Evolutionary conservation across 64 coral and sea anemone species (phyloP).

Genomic region (Actinia equina): DNA sequence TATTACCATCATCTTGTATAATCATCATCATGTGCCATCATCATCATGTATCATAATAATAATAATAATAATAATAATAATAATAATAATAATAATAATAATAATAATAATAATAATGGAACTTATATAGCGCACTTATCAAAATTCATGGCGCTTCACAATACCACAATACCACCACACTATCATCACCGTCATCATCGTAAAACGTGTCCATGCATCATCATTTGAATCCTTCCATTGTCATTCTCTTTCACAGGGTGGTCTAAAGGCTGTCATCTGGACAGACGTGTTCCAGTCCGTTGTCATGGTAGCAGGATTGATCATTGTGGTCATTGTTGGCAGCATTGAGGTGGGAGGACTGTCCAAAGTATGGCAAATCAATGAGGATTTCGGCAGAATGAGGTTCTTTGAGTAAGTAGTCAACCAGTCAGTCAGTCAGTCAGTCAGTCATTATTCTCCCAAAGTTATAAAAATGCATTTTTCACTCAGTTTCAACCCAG

Average conservation of each 20-base stretch:
- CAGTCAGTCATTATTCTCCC: background rate
- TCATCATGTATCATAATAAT: background rate
- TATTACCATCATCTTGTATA: background rate
- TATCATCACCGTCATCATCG: background rate
- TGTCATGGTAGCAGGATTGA: conserved; percentile 59
- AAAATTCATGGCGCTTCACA: no score
- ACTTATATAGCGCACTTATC: no score
- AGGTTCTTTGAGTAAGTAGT: conserved; percentile 68
- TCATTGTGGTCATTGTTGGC: conserved; percentile 66
- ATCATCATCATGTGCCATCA: background rate
- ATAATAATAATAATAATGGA: no score
- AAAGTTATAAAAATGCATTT: background rate
- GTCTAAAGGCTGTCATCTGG: conserved; percentile 79
- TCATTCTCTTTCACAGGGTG: conserved; percentile 32
- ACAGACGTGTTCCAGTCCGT: conserved; percentile 72
- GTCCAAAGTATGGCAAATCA: conserved; percentile 60
- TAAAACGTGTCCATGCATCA: background rate
- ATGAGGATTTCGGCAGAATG: conserved; percentile 55
- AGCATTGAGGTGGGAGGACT: conserved; percentile 67
- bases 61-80: no score
- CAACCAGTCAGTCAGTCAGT: conserved; percentile 69
- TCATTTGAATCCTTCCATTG: background rate
- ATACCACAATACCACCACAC: background rate
- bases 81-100: no score
- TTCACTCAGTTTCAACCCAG: conserved; percentile 47